phyloP scores from a whole-genome alignment of 2,113 vertebrate genomes.

The Tachuris rubrigastra region DNA sequence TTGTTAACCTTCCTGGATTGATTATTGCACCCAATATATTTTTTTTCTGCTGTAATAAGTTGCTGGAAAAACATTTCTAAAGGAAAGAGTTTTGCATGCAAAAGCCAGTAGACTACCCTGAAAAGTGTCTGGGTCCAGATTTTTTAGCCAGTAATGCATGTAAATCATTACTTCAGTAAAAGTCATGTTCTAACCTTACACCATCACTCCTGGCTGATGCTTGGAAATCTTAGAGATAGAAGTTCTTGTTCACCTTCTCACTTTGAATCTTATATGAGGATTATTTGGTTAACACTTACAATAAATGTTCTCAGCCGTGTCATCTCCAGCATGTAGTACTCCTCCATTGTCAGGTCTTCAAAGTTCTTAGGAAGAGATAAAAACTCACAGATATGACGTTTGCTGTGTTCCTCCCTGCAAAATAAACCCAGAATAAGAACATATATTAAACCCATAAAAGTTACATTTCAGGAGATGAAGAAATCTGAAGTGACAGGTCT shows the following conservation, averaged over 20 bases:
- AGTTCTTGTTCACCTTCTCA: not conserved
- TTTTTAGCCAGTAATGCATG: not conserved
- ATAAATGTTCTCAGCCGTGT: conserved; percentile 75
- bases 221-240: not conserved
- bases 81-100: not conserved
- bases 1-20: not conserved
- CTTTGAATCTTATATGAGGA: not conserved
- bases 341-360: conserved; percentile 75
- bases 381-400: conserved; percentile 75
- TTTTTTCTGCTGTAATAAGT: not conserved
- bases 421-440: not conserved
- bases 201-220: not conserved
- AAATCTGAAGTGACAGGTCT: not conserved
- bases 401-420: conserved; percentile 74
- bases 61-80: not conserved
- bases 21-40: not conserved
- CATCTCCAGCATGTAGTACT: conserved; percentile 76
- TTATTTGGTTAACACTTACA: conserved; percentile 54
- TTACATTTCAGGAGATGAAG: not conserved
- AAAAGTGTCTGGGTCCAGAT: not conserved
- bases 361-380: conserved; percentile 69
- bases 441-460: not conserved
- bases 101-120: not conserved
- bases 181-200: not conserved
- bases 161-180: not conserved